Evolutionary conservation across 2,888 invertebrate genomes (phyloP), one percentile per base, ranked within the genome.

Genomic region (Nomada hirtipes): DNA sequence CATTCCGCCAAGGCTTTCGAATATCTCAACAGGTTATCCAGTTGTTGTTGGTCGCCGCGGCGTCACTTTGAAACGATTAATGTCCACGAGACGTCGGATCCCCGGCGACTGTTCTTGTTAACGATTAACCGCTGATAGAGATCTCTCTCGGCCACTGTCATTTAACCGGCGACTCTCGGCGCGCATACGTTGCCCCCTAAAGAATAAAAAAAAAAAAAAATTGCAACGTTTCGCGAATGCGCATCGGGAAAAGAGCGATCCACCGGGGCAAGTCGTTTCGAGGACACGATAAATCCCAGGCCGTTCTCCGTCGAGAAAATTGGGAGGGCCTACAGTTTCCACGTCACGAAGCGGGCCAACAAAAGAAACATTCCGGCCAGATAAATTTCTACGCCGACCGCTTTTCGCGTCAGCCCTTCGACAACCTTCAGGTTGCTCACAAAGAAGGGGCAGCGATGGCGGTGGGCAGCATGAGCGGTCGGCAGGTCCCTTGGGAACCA

Each of bases 401-500:
- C 72, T 83, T 83, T 83, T 87, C 83, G 85, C 77, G 73, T 79
- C 77, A 72, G 82, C 80, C 81, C 85, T 82, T 89, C 87, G 88
- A 84, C 85, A 86, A 87, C 75, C 75, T 79, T 83, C 70, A 44
- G 81, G 73, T 84, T 63, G 81, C 78, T 81, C 82, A 81, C 83
- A 85, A 85, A 82, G 82, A 79, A 79, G 81, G 82, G 75, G 65
- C 79, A 84, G 80, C 83, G 80, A 85, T 75, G 82, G 79, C 83
- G 87, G 83, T 85, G 86, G 68, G 61, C 77, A 79, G 55, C 60
- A 55, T 36, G 47, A 61, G 79, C 76, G 65, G 84, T 81, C 87
- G 86, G 88, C 87, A 82, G 84, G 84, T 88, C 90, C 90, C 89
- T 82, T 70, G 88, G 86, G 89, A 80, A 77, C 84, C 79, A 76